Conservation (phyloP, 2,113 vertebrate genomes). For the Poeciliopsis occidentalis region DNA sequence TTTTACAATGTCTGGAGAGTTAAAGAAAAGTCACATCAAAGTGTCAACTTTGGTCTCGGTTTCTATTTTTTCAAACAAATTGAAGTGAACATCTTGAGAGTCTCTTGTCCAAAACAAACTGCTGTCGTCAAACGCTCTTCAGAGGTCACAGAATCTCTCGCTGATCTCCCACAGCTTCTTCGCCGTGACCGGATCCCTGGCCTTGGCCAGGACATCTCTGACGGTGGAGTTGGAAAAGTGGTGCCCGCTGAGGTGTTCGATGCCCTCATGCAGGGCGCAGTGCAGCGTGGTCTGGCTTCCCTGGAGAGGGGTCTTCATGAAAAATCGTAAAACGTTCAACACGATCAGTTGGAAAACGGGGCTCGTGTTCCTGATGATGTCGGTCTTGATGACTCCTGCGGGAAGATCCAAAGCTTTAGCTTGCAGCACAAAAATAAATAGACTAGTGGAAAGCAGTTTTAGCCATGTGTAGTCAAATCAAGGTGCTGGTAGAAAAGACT, state of each 20-base stretch:
- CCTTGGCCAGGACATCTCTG: conserved; percentile 39
- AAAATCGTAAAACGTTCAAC: conserved; percentile 73
- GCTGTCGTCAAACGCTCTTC: not conserved
- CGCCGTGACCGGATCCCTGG: conserved; percentile 82
- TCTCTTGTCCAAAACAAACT: too few relatives aligned
- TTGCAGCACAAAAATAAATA: not conserved
- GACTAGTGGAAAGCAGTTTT: too few relatives aligned
- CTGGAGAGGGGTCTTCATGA: conserved; percentile 75
- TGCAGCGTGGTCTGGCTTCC: conserved; percentile 86
- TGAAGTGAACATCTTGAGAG: too few relatives aligned
- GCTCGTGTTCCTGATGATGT: conserved; percentile 72
- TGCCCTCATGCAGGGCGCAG: conserved; percentile 85
- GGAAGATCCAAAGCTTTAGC: not conserved
- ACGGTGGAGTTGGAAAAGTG: conserved; percentile 83
- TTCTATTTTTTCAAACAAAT: too few relatives aligned
- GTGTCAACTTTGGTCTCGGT: too few relatives aligned
- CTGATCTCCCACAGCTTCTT: conserved; percentile 89
- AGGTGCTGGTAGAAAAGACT: not conserved
- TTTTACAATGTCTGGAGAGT: too few relatives aligned
- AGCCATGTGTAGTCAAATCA: too few relatives aligned
- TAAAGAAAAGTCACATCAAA: too few relatives aligned
- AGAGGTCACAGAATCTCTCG: conserved; percentile 73
- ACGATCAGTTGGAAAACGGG: rapidly evolving
- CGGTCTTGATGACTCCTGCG: conserved; percentile 83
- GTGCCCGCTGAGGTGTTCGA: conserved; percentile 87